Evolutionary conservation across 2,797 vertebrate genomes (phyloP).

Genomic region (Lophotriccus pileatus): DNA sequence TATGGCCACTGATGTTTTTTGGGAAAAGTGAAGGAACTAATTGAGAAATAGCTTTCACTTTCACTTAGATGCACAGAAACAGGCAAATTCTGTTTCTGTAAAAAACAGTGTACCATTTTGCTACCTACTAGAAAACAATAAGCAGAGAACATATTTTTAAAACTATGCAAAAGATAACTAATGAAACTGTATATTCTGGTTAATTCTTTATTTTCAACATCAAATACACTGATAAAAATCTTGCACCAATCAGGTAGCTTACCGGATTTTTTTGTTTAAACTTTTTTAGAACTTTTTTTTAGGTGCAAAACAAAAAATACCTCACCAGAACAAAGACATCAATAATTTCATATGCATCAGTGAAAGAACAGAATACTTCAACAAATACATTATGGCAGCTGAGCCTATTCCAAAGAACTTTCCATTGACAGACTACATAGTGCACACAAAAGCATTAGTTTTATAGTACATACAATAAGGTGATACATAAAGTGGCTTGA

Average conservation of each 20-base stretch:
- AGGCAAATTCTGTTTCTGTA: neutral
- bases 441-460: conserved; percentile 66
- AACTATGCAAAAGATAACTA: neutral
- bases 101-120: neutral
- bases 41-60: neutral
- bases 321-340: conserved; percentile 60
- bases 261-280: conserved; percentile 45
- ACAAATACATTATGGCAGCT: conserved; percentile 62
- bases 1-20: neutral
- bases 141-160: neutral
- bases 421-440: conserved; percentile 62
- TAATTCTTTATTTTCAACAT: conserved; percentile 78
- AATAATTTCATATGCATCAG: conserved; percentile 49
- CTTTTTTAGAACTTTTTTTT: conserved; percentile 10
- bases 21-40: neutral
- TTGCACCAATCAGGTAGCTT: conserved; percentile 61
- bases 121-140: neutral
- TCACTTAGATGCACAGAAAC: neutral
- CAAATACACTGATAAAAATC: conserved; percentile 74
- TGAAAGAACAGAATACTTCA: conserved; percentile 62
- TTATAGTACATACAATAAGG: conserved; percentile 39
- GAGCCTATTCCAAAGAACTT: conserved; percentile 69
- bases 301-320: conserved; percentile 70
- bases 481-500: conserved; percentile 74
- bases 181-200: conserved; percentile 1